Percentiles rank a stretch among this genome's conserved stretches.
phyloP scores from a whole-genome alignment of 2,888 invertebrate genomes.

The Plebejus argus region DNA sequence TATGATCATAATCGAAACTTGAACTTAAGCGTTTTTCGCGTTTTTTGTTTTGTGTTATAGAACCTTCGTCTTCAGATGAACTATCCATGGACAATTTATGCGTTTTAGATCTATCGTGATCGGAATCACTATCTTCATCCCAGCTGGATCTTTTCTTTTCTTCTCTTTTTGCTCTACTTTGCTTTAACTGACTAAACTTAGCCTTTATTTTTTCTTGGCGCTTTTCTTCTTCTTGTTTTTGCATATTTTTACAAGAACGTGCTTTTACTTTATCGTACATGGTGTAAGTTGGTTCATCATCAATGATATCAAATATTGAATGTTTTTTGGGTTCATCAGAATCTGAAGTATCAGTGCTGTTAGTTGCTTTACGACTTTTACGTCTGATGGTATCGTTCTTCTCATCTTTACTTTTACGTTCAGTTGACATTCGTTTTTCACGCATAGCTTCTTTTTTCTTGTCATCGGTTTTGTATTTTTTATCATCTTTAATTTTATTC shows the following conservation, averaged over 20 bases:
- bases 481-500: slow-evolving; percentile 69
- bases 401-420: slow-evolving; percentile 77
- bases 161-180: slow-evolving; percentile 92
- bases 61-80: slow-evolving; percentile 78
- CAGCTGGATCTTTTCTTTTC: slow-evolving; percentile 95
- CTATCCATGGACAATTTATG: slow-evolving; percentile 74
- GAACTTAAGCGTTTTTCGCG: slow-evolving; percentile 69
- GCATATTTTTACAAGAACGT: slow-evolving; percentile 95
- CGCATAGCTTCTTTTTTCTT: slow-evolving; percentile 71
- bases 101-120: slow-evolving; percentile 70
- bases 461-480: slow-evolving; percentile 66
- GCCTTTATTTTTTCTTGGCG: slow-evolving; percentile 92
- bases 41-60: slow-evolving; percentile 67
- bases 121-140: slow-evolving; percentile 92
- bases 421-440: slow-evolving; percentile 76
- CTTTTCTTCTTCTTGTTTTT: slow-evolving; percentile 94
- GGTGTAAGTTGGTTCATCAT: slow-evolving; percentile 94
- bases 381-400: slow-evolving; percentile 62
- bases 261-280: slow-evolving; percentile 99
- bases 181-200: slow-evolving; percentile 93
- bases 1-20: slow-evolving; percentile 61
- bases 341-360: slow-evolving; percentile 86
- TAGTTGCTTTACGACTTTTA: slow-evolving; percentile 69
- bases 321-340: slow-evolving; percentile 93
- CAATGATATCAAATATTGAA: slow-evolving; percentile 94